Base-by-base conservation (phyloP, 2,797 vertebrate species). In the Onychomys leucogaster region DNA sequence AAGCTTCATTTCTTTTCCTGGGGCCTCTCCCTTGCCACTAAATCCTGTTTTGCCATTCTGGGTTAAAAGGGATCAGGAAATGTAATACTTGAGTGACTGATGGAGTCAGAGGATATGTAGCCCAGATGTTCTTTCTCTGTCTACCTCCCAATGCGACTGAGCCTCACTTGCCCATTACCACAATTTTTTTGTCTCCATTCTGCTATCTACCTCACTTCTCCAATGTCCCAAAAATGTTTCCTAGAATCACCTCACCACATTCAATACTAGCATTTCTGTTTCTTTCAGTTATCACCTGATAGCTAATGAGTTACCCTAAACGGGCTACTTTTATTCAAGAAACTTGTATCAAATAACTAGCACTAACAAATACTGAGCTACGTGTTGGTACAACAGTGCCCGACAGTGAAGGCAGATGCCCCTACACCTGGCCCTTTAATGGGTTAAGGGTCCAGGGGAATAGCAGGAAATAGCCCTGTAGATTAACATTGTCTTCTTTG, bases 1-100 rank as follows among this genome's bases (percentile, higher is more conserved):
- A 71, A 83, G 67, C 78, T 92, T n/a, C 8, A n/a, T 89, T 90
- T 73, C 81, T 71, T 61, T 97, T 5, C 61, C 92, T 52, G 10
- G 67, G 41, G 32, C 8, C 19, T 87, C 29, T 85, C 91, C 29
- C 63, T 96, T 49, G 71, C n/a, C 84, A 63, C 41, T 2, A 14
- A 85, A 80, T 6, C 27, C 49, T 11, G 17, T 67, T 90, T 67
- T 89, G 46, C 61, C 41, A 13, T 88, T 27, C 0, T 27, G 32
- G 14, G 6, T 73, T 69, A 43, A n/a, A 76, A 49, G 41, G 34
- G n/a, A 55, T 85, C 63, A 91, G 73, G 27, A 55, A 82, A 86
- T 76, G 12, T 25, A 71, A 57, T 14, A 83, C 21, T 27, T 10
- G 78, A 91, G 4, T 55, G 52, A 69, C 55, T n/a, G 7, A 34